Base-by-base conservation (phyloP, 2,797 vertebrate species). In the Meda fulgida region DNA sequence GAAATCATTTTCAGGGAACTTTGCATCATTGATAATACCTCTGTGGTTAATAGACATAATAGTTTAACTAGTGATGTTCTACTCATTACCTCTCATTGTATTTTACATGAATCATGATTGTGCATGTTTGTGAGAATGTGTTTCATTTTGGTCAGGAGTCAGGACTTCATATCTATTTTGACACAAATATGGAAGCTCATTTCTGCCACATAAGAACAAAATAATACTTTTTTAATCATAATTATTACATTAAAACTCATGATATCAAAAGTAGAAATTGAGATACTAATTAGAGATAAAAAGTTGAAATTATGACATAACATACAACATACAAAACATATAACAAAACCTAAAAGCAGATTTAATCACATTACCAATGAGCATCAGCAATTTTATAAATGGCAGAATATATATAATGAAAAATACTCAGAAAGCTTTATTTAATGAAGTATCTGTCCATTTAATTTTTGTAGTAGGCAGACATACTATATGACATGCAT, bases 121-220 rank as follows among this genome's bases (percentile, higher is more conserved):
- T 79, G 73, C 26, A 7, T 70, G 23, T 69, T 58, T 72, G 26
- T 72, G 84, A 53, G 53, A 40, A 29, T 55, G 51, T 80, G 38
- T 38, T 38, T 53, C n/a, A 19, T 78, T 31, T 36, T 63, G n/a
- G 38, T 19, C 14, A 60, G 55, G 7, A 26, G 36, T 43, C 14
- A 60, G 55, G 7, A 26, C 18, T 40, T 78, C 23, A 11, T 21
- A 21, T 46, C 38, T 40, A 19, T 78, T 73, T 34, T 53, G 2
- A 72, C 40, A 46, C 29, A 21, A 34, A 75, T 36, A 34, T 55
- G 0, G 38, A 36, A 23, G 31, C 5, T 14, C 19, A 36, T 51
- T 36, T 76, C 48, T 76, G 19, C 10, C 29, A 76, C 0, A 6
- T 6, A 23, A 75, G 19, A 53, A 34, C 51, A 69, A 40, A n/a